Evolutionary conservation across 2,797 vertebrate genomes (phyloP).

Genomic region (Poeciliopsis presidionis): DNA sequence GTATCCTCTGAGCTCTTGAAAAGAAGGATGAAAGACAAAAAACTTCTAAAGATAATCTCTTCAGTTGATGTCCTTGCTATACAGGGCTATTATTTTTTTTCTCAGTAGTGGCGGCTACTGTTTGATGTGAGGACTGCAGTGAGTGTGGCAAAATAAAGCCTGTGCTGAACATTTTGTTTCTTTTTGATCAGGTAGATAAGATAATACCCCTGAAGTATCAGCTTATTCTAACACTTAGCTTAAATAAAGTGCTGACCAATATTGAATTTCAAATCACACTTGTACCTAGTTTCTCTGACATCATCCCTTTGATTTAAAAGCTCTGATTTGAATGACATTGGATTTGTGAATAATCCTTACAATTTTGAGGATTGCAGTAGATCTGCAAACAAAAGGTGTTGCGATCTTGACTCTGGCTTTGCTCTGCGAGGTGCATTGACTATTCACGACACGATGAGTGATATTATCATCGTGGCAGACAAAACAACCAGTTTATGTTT

Average conservation of each 20-base stretch:
- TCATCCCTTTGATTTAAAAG: not conserved
- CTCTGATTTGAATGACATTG: not conserved
- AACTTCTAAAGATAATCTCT: not conserved
- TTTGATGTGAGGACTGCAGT: not conserved
- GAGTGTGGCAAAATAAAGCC: not conserved
- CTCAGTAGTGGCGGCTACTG: not conserved
- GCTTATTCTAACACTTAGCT: not conserved
- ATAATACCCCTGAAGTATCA: not conserved
- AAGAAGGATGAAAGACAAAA: not conserved
- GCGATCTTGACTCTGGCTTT: not conserved
- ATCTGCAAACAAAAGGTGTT: not conserved
- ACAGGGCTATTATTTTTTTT: not conserved
- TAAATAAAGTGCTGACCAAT: not conserved
- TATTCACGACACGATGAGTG: not conserved
- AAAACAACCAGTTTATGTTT: too few species aligned
- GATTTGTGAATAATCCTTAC: not conserved
- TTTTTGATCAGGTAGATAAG: not conserved
- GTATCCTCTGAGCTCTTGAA: not conserved
- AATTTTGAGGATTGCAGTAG: not conserved
- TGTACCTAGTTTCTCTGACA: not conserved
- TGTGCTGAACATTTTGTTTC: not conserved
- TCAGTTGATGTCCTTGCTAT: not conserved
- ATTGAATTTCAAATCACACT: not conserved
- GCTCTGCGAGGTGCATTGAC: not conserved
- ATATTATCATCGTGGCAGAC: too few species aligned